Evolutionary conservation across 2,888 invertebrate species (phyloP).

Genomic region (Synergus itoensis): DNA sequence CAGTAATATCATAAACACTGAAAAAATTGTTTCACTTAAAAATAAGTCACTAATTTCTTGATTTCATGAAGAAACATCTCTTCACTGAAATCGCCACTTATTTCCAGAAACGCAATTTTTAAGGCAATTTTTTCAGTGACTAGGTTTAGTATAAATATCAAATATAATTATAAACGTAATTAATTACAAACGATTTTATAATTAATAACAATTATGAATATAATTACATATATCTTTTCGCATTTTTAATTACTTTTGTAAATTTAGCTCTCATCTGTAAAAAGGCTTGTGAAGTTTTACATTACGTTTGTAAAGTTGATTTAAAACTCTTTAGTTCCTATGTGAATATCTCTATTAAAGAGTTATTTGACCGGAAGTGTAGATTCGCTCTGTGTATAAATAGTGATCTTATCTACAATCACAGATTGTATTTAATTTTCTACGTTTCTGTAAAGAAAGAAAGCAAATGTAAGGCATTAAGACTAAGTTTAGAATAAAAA

Average conservation of each 20-base stretch:
- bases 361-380: constrained; percentile 33
- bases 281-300: constrained; percentile 25
- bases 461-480: constrained; percentile 19
- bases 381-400: constrained; percentile 34
- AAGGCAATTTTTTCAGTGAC: constrained; percentile 24
- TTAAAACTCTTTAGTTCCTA: constrained; percentile 6
- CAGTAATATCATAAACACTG: neutral
- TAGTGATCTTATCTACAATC: constrained; percentile 27
- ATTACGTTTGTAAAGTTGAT: constrained; percentile 23
- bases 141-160: constrained; percentile 3
- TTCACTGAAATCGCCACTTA: constrained; percentile 5
- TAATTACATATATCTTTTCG: neutral
- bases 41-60: neutral
- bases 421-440: constrained; percentile 42
- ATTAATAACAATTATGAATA: constrained; percentile 11
- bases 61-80: neutral
- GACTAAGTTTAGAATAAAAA: constrained; percentile 33
- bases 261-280: constrained; percentile 11
- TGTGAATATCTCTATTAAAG: constrained; percentile 4
- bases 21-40: constrained; percentile 9
- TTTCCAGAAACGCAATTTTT: constrained; percentile 24
- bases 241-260: constrained; percentile 13
- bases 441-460: constrained; percentile 37
- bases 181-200: neutral
- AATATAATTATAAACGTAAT: constrained; percentile 7